These are phyloP conservation scores for Hylyphantes graminicola DNA, from an alignment of 1,140 invertebrate species.

Conservation along the genomic window DNA sequence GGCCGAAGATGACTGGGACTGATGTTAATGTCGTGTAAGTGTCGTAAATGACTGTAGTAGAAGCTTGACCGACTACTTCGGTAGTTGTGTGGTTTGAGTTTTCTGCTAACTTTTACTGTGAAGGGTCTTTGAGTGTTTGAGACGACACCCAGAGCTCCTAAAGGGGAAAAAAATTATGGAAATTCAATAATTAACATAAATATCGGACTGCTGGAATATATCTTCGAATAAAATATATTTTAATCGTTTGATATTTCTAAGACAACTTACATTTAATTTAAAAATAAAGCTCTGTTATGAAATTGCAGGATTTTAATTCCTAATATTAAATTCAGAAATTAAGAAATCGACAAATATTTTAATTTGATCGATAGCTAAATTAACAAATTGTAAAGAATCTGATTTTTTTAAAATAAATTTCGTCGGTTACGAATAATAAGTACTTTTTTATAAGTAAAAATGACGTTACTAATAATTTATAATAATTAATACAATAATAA, in stretches of 20 bases:
- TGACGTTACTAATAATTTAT: background rate
- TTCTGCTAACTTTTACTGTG: constrained; percentile 56
- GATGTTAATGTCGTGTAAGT: constrained; percentile 59
- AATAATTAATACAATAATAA: background rate
- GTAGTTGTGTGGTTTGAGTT: constrained; percentile 30
- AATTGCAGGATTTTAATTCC: background rate
- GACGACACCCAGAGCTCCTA: constrained; percentile 49
- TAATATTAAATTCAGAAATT: too few relatives aligned
- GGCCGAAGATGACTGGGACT: constrained; percentile 61
- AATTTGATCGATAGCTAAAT: too few relatives aligned
- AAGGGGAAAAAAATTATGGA: background rate
- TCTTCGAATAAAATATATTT: background rate
- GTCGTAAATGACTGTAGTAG: constrained; percentile 57
- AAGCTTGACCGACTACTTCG: constrained; percentile 23
- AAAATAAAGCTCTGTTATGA: background rate
- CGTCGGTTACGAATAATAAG: background rate
- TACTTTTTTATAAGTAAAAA: background rate
- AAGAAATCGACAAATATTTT: too few relatives aligned
- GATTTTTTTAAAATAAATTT: background rate
- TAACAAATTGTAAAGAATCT: background rate
- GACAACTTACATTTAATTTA: too few relatives aligned
- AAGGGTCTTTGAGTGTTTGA: constrained; percentile 42
- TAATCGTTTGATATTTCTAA: background rate
- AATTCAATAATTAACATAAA: background rate
- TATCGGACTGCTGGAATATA: background rate